Evolutionary conservation across 2,113 vertebrate genomes (phyloP).

Genomic region (Corvus hawaiiensis): DNA sequence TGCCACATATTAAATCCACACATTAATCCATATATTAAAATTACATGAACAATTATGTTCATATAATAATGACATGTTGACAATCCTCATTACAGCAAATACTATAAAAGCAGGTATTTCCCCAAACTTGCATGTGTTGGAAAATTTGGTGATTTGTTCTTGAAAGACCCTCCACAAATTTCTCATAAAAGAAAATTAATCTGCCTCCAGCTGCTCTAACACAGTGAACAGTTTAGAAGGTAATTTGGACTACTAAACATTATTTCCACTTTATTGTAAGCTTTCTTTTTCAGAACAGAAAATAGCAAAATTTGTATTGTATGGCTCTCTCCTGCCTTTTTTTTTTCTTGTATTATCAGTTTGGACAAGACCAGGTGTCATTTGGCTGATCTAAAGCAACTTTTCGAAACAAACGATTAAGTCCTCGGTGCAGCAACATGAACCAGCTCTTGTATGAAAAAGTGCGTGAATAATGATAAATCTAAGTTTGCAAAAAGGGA

Average conservation of each 20-base stretch:
- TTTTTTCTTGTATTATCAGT: background rate
- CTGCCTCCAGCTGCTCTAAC: background rate
- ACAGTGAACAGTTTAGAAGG: background rate
- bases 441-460: background rate
- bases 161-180: background rate
- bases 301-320: background rate
- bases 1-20: background rate
- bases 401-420: background rate
- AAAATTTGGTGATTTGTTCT: background rate
- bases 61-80: background rate
- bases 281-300: background rate
- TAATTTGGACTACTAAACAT: too few species aligned
- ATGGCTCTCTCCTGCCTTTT: background rate
- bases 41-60: background rate
- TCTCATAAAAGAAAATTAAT: background rate
- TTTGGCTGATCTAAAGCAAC: background rate
- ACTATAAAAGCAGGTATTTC: background rate
- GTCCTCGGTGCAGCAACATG: background rate
- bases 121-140: background rate
- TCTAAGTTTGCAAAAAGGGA: background rate
- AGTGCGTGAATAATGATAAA: background rate
- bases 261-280: background rate
- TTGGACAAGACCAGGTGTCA: background rate
- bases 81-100: background rate
- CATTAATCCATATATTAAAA: background rate